Conservation (phyloP, 2,797 vertebrate genomes). For the Coranthus polyacanthus region DNA sequence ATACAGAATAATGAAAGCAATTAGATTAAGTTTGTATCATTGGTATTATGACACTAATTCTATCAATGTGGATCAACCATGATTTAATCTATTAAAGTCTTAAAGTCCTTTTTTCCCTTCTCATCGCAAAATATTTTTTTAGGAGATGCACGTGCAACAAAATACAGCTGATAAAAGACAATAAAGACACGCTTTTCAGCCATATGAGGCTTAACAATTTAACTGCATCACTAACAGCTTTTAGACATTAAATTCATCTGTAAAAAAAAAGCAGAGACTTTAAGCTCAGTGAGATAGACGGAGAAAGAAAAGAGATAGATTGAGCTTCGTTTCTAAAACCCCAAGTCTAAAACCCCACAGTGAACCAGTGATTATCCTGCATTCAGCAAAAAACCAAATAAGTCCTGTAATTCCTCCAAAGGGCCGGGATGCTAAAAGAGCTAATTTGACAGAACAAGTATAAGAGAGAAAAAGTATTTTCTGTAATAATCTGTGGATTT, state of each 20-base stretch:
- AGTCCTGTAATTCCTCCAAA: conserved; percentile 80
- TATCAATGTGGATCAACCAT: too few relatives aligned
- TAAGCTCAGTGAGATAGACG: conserved; percentile 39
- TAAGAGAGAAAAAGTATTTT: conserved; percentile 81
- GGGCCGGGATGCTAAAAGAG: conserved; percentile 74
- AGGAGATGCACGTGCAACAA: background rate
- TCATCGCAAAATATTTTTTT: background rate
- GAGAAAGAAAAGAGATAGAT: conserved; percentile 44
- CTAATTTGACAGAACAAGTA: conserved; percentile 86
- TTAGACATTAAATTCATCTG: conserved; percentile 11
- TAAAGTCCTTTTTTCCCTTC: too few relatives aligned
- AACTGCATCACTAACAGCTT: conserved; percentile 1
- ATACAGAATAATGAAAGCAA: too few relatives aligned
- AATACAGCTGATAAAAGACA: background rate
- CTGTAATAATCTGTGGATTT: conserved; percentile 85
- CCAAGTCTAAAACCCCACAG: conserved; percentile 54
- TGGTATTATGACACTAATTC: too few relatives aligned
- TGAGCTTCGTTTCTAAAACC: conserved; percentile 47
- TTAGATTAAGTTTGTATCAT: too few relatives aligned
- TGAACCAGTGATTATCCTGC: conserved; percentile 73
- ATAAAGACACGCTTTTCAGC: background rate
- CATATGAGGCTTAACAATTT: background rate
- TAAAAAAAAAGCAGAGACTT: conserved; percentile 17
- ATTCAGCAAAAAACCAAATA: conserved; percentile 77
- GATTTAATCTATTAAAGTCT: too few relatives aligned